These are phyloP conservation scores for Grus americana DNA, from an alignment of 2,113 vertebrate genomes.

Conservation along the genomic window DNA sequence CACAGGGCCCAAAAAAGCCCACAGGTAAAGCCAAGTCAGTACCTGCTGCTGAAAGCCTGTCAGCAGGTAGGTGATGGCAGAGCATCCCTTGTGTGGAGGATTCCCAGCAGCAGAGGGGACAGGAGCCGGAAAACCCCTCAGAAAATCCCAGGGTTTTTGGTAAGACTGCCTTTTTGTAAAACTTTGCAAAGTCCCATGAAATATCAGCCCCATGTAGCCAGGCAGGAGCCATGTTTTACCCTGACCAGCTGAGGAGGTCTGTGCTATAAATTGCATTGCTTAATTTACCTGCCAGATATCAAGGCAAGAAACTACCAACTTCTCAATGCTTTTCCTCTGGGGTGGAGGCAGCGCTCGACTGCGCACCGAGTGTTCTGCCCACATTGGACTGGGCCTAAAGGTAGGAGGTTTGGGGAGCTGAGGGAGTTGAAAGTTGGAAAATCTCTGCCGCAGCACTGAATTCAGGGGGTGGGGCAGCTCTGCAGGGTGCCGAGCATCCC, in stretches of 20 bases:
- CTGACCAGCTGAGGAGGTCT: background rate
- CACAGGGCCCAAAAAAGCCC: background rate
- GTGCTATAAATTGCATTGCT: background rate
- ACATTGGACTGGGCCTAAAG: background rate
- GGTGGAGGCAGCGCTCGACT: background rate
- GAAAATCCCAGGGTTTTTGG: background rate
- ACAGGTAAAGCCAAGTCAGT: background rate
- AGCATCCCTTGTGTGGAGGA: background rate
- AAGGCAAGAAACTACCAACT: background rate
- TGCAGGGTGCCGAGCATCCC: background rate
- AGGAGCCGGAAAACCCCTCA: background rate
- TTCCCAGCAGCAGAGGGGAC: background rate
- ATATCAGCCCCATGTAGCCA: background rate
- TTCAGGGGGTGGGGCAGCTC: background rate
- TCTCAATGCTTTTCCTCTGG: background rate
- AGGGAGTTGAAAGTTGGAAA: background rate
- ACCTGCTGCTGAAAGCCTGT: background rate
- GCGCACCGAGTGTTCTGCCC: background rate
- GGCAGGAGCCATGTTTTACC: background rate
- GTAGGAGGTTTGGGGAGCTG: background rate
- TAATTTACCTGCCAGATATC: background rate
- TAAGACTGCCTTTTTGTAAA: background rate
- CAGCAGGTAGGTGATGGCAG: fast-evolving
- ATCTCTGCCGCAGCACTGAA: background rate
- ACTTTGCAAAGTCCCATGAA: background rate